Base-by-base conservation (phyloP, 2,797 vertebrate species). In the Cyprinodon diabolis region DNA sequence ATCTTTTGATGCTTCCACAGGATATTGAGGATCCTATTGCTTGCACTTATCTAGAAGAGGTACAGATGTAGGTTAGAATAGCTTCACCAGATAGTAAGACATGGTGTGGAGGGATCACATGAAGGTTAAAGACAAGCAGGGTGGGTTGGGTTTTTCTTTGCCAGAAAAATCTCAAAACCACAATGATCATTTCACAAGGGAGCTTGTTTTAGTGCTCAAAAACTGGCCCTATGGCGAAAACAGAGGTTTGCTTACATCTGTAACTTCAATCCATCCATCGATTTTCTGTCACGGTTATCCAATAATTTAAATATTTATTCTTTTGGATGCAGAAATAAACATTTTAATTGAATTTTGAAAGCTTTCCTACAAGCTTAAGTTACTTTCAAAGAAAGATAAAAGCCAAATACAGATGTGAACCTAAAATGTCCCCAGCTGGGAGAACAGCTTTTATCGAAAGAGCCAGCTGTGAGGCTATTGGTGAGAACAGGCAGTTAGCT, bases 121-220 rank as follows among this genome's bases (percentile, higher is more conserved):
- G 2, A 6, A 75, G 84, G 85, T 86, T 86, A 85, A 87, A 87
- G 80, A 85, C 81, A 74, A 23, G n/a, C 74, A 87, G 91, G 91
- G 91, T 84, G 92, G 76, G 87, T 87, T 87, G 74, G 69, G 76
- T 89, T 90, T 87, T 86, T 30, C 73, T 74, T 56, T 75, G 72
- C 72, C 80, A 90, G 75, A 78, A 88, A 91, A 86, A 88, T 66
- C 75, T 78, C 80, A 86, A 85, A 78, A 81, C 70, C 89, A 86
- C 87, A 90, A 88, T 84, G 86, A 81, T 43, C 66, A 74, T 43
- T 71, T 89, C 84, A 69, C 52, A 48, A 60, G 71, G 14, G 62
- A 79, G 21, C 40, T 45, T 65, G 40, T 45, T 45, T 65, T 40
- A 43, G 47, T 10, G 21, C 2, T 43, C 58, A 21, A 8, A 70